Base-by-base conservation (phyloP, 2,113 vertebrate species). In the Mustela nigripes region DNA sequence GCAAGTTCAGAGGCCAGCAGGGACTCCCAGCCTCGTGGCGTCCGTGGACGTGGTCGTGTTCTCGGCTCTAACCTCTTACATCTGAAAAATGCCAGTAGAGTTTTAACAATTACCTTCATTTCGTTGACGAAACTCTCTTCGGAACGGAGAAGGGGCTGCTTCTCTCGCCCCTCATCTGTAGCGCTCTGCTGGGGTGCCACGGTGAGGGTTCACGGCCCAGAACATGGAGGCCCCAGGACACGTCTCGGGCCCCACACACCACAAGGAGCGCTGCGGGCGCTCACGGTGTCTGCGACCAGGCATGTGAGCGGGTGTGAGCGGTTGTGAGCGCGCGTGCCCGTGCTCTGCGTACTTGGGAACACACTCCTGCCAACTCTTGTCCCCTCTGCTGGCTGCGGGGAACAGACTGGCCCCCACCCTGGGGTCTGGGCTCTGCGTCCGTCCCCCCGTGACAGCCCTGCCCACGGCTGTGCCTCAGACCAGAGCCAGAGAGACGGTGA, bases 381-480 rank as follows among this genome's bases (percentile, higher is more conserved):
- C 6, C 60, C 48, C 42, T 14, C 45, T 0, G 21, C 48, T 3
- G 39, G 14, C 82, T 45, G 45, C 18, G 0, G 39, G 8, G 2
- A 36, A 26, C 63, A 45, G 83, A 15, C 83, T 2, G 4, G 4
- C 26, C 62, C 21, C 1, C 12, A 2, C 12, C 0, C 0, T 8
- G 9, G 4, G 24, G 22, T 18, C 3, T 11, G 98, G 96, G 94
- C 93, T 98, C 98, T 97, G 98, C 98, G 98, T 98, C 98, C 98
- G 98, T 98, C 98, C 97, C 89, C 71, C 98, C 96, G 98, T 98
- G 98, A 97, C 98, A 97, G 98, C 98, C 98, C 94, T 18, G 45
- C 92, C 96, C 95, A 97, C 91, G 87, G 98, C 97, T 97, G 90
- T 96, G 97, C 93, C 96, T 98, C 97, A 87, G 94, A 92, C 93